These are phyloP conservation scores for Bradysia coprophila DNA, from an alignment of 1,140 invertebrate species.

Conservation along the genomic window DNA sequence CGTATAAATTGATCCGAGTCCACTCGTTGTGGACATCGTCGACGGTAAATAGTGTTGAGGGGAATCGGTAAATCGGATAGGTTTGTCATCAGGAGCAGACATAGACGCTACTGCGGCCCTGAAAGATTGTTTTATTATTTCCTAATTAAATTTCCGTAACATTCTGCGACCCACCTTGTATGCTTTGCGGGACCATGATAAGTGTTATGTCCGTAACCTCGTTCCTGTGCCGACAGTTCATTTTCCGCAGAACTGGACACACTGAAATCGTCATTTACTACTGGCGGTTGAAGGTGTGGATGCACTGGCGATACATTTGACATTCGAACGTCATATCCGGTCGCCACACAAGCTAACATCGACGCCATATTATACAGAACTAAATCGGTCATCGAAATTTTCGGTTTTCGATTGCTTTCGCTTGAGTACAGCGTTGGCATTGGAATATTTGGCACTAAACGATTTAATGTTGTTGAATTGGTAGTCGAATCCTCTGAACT, in stretches of 20 bases:
- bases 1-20: slow-evolving; percentile 27
- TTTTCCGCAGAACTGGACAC: slow-evolving; percentile 14
- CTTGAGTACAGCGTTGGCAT: slow-evolving; percentile 49
- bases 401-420: slow-evolving; percentile 43
- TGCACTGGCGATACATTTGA: slow-evolving; percentile 70
- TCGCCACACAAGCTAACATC: slow-evolving; percentile 69
- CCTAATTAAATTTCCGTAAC: too few relatives aligned
- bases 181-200: slow-evolving; percentile 75
- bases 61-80: slow-evolving; percentile 56
- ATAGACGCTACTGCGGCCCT: too few relatives aligned
- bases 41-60: slow-evolving; percentile 22
- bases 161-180: too few relatives aligned
- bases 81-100: slow-evolving; percentile 38
- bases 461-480: slow-evolving; percentile 9
- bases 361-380: slow-evolving; percentile 81
- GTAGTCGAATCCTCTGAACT: background rate
- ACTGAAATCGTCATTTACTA: background rate
- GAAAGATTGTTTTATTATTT: too few relatives aligned
- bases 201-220: slow-evolving; percentile 63
- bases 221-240: slow-evolving; percentile 29
- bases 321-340: slow-evolving; percentile 77
- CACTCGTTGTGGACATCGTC: slow-evolving; percentile 25
- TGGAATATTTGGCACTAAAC: slow-evolving; percentile 31
- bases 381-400: slow-evolving; percentile 56
- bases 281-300: slow-evolving; percentile 44